Evolutionary conservation across 2,888 invertebrate species (phyloP).

Genomic region (Clistopyga incitator): DNA sequence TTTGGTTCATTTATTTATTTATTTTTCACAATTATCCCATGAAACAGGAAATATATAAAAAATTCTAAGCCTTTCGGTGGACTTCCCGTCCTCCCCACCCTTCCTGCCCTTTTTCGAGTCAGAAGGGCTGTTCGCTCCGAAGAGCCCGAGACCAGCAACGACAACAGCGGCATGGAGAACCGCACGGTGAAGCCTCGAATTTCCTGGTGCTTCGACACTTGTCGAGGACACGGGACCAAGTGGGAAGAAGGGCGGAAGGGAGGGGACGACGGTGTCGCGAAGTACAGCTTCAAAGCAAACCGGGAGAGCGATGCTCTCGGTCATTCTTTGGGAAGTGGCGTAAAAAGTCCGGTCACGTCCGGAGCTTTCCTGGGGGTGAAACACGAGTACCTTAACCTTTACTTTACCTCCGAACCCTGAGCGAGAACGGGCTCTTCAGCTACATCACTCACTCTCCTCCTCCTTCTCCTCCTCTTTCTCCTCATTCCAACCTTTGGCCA

Average conservation of each 20-base stretch:
- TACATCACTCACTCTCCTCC: constrained; percentile 65
- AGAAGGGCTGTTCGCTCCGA: neutral
- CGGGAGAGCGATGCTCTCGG: constrained; percentile 74
- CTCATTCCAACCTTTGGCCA: constrained; percentile 54
- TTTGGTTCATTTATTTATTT: too few species aligned
- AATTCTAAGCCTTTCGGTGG: neutral
- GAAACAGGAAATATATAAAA: too few species aligned
- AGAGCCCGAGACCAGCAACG: constrained; percentile 15
- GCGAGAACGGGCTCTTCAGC: constrained; percentile 52
- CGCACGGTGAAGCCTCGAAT: constrained; percentile 41
- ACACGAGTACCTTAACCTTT: constrained; percentile 82
- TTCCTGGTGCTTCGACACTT: constrained; percentile 54
- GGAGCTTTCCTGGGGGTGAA: constrained; percentile 73
- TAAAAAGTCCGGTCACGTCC: constrained; percentile 81
- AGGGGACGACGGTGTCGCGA: constrained; percentile 71
- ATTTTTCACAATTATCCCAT: too few species aligned
- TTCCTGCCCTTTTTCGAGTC: neutral
- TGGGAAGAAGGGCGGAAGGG: constrained; percentile 35
- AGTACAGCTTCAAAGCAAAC: constrained; percentile 77
- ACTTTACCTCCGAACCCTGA: constrained; percentile 69
- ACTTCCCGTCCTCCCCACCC: neutral
- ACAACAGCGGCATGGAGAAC: constrained; percentile 34
- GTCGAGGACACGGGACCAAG: constrained; percentile 39
- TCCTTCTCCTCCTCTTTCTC: constrained; percentile 45
- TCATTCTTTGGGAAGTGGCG: constrained; percentile 77